Percentiles rank a stretch among this genome's conserved stretches.
These are phyloP conservation scores for Upupa epops DNA, from an alignment of 2,113 vertebrate genomes.

Conservation along the genomic window DNA sequence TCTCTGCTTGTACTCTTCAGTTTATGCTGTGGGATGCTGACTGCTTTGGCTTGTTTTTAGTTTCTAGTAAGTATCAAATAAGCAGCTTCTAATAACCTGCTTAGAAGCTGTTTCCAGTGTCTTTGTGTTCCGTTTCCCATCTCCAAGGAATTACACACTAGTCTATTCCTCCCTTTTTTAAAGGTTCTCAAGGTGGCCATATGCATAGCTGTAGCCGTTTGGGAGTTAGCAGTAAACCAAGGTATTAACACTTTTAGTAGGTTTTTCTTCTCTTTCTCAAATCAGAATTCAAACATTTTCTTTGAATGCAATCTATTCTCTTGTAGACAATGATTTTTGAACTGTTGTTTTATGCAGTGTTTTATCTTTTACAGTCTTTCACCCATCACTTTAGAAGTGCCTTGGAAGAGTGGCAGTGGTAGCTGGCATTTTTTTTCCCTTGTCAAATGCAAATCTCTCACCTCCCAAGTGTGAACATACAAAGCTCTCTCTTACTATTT, in stretches of 20 bases:
- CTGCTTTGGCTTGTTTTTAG: conserved; percentile 41
- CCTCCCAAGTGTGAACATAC: conserved; percentile 1
- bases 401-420: conserved; percentile 8
- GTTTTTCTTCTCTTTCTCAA: background rate
- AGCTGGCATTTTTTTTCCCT: background rate
- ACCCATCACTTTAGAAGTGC: background rate
- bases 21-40: background rate
- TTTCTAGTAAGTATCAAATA: conserved; percentile 34
- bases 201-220: background rate
- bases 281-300: background rate
- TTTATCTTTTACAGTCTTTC: background rate
- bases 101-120: conserved; percentile 5
- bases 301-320: background rate
- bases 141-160: background rate
- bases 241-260: background rate
- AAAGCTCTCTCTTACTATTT: background rate
- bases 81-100: conserved; percentile 49
- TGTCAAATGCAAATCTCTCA: conserved; percentile 48
- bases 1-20: background rate
- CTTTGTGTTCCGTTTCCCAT: background rate
- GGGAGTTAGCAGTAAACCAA: background rate
- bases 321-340: background rate
- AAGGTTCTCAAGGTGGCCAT: background rate
- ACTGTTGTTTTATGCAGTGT: background rate
- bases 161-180: background rate